Conservation (phyloP, 1,140 invertebrate genomes). For the Drosophila arizonae region DNA sequence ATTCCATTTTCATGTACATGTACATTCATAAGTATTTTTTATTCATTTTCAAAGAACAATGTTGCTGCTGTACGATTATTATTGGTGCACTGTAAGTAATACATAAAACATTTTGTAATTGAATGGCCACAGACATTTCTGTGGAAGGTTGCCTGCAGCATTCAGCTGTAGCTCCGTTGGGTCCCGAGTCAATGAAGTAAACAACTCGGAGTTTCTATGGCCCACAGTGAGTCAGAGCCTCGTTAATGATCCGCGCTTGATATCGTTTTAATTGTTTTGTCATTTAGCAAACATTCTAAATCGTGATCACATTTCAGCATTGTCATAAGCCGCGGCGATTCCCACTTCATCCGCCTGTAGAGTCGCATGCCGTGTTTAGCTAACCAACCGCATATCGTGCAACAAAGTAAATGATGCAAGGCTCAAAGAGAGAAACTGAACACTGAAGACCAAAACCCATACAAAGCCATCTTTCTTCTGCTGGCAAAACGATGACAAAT, state of each 20-base stretch:
- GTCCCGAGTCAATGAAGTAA: neutral
- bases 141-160: neutral
- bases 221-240: slow-evolving; percentile 6
- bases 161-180: neutral
- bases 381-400: slow-evolving; percentile 30
- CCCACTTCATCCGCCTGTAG: slow-evolving; percentile 16
- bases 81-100: no score
- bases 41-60: no score
- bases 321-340: slow-evolving; percentile 32
- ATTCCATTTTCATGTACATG: no score
- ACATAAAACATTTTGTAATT: neutral
- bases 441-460: slow-evolving; percentile 34
- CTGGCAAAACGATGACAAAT: slow-evolving; percentile 81
- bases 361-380: slow-evolving; percentile 8
- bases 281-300: slow-evolving; percentile 40
- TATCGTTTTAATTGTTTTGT: slow-evolving; percentile 47
- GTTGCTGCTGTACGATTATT: no score
- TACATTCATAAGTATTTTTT: no score
- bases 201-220: neutral
- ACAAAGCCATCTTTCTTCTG: slow-evolving; percentile 66
- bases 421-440: slow-evolving; percentile 2
- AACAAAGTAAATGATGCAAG: slow-evolving; percentile 42
- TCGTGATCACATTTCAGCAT: slow-evolving; percentile 41
- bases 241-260: slow-evolving; percentile 38
- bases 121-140: neutral